Evolutionary conservation across 2,888 invertebrate genomes (phyloP).

Genomic region (Lithosia quadra): DNA sequence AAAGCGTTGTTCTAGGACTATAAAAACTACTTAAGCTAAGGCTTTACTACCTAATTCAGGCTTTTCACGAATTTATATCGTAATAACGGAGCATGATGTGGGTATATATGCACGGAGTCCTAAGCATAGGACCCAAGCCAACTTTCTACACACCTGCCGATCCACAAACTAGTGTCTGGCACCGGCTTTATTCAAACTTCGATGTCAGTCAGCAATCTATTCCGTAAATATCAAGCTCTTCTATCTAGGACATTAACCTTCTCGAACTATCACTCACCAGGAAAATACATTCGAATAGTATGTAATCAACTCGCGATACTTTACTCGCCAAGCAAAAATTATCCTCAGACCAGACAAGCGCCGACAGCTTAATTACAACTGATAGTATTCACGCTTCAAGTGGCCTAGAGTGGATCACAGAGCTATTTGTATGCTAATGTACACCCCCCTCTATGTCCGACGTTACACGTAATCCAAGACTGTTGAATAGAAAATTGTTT

Average conservation of each 20-base stretch:
- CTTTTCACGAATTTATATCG: too few relatives aligned
- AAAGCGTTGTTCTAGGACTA: too few relatives aligned
- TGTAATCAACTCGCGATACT: conserved; percentile 43
- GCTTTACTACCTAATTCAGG: too few relatives aligned
- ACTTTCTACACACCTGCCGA: too few relatives aligned
- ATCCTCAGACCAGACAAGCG: conserved; percentile 47
- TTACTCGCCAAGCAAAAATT: conserved; percentile 44
- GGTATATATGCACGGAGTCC: too few relatives aligned
- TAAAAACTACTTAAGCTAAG: too few relatives aligned
- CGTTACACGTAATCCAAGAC: conserved; percentile 39
- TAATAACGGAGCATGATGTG: too few relatives aligned
- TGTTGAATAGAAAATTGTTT: conserved; percentile 33
- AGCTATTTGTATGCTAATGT: conserved; percentile 53
- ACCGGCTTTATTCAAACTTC: too few relatives aligned
- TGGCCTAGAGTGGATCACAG: conserved; percentile 45
- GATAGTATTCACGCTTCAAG: conserved; percentile 56
- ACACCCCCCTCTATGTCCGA: conserved; percentile 32
- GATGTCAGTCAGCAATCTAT: too few relatives aligned
- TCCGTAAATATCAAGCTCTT: too few relatives aligned
- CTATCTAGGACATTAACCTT: conserved; percentile 39
- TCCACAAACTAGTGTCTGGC: too few relatives aligned
- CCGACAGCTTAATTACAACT: conserved; percentile 60
- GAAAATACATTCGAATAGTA: conserved; percentile 35
- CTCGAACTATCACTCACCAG: conserved; percentile 34
- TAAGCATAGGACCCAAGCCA: too few relatives aligned